A percentile compares a stretch with the other conserved stretches of the same genome.
These are phyloP conservation scores for Scaptomyza tumidula DNA, from an alignment of 2,888 invertebrate genomes.

Conservation along the genomic window DNA sequence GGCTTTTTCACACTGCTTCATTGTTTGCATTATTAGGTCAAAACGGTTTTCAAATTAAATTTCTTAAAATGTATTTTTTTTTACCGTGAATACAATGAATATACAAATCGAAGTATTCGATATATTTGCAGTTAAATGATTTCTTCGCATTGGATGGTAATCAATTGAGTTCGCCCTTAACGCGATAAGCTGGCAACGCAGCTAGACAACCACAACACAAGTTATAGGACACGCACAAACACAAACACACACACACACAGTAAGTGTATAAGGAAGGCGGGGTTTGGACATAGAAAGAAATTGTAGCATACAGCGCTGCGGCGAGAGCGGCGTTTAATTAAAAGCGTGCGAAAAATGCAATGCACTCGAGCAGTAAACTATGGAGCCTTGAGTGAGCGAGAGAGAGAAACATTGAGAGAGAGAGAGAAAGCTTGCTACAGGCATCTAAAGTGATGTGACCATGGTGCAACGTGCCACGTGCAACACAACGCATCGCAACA, in stretches of 20 bases:
- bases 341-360: slow-evolving; percentile 74
- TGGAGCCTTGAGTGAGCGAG: slow-evolving; percentile 16
- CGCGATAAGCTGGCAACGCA: slow-evolving; percentile 11
- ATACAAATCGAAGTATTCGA: background rate
- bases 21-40: slow-evolving; percentile 13
- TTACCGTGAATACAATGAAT: no score
- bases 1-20: slow-evolving; percentile 4
- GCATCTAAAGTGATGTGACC: slow-evolving; percentile 27
- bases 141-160: background rate
- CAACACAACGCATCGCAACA: slow-evolving; percentile 6
- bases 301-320: slow-evolving; percentile 41
- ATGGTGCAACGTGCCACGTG: slow-evolving; percentile 6
- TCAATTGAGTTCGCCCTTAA: background rate
- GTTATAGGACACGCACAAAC: slow-evolving; percentile 6
- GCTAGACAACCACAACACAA: slow-evolving; percentile 2
- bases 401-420: background rate
- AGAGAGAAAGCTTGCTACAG: slow-evolving; percentile 2
- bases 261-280: background rate
- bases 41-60: slow-evolving; percentile 10
- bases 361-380: slow-evolving; percentile 52
- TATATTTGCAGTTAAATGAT: background rate
- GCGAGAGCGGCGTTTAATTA: slow-evolving; percentile 65
- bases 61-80: no score
- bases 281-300: slow-evolving; percentile 23
- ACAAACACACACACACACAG: background rate